These are phyloP conservation scores for Homalodisca vitripennis DNA, from an alignment of 1,140 invertebrate species.

Conservation along the genomic window DNA sequence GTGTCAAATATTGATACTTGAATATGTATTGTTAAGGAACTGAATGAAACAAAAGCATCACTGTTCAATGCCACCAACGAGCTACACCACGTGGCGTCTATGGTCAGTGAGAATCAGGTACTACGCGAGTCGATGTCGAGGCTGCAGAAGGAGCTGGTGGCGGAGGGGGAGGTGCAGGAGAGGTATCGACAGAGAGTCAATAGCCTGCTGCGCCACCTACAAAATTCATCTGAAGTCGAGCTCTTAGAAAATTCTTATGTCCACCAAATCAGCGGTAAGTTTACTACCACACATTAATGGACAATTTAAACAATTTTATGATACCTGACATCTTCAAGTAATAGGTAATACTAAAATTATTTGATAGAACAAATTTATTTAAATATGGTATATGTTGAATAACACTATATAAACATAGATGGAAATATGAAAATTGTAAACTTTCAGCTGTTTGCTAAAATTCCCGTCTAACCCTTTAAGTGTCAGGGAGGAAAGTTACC, in stretches of 20 bases:
- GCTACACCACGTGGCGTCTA: slow-evolving; percentile 46
- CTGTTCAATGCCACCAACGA: slow-evolving; percentile 48
- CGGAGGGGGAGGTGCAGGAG: slow-evolving; percentile 52
- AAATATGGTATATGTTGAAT: too few species aligned
- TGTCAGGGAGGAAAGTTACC: too few species aligned
- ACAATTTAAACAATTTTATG: too few species aligned
- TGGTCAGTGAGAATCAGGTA: slow-evolving; percentile 46
- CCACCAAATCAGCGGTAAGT: slow-evolving; percentile 49
- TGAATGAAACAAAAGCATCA: slow-evolving; percentile 44
- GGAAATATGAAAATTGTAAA: too few species aligned
- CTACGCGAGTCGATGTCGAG: slow-evolving; percentile 46
- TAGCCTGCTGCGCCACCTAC: slow-evolving; percentile 47
- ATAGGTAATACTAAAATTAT: too few species aligned
- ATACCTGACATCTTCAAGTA: too few species aligned
- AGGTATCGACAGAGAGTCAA: slow-evolving; percentile 52
- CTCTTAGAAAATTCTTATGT: slow-evolving; percentile 49
- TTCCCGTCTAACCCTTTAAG: too few species aligned
- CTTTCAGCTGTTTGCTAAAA: too few species aligned
- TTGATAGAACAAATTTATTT: too few species aligned
- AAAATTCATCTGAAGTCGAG: slow-evolving; percentile 48
- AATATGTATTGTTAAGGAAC: too few species aligned
- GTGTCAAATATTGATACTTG: slow-evolving; percentile 9
- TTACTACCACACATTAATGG: too few species aligned
- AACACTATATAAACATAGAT: too few species aligned
- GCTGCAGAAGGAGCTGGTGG: slow-evolving; percentile 48